These are phyloP conservation scores for Rhabditoides inermis DNA, from an alignment of 2,888 invertebrate species.

Conservation along the genomic window DNA sequence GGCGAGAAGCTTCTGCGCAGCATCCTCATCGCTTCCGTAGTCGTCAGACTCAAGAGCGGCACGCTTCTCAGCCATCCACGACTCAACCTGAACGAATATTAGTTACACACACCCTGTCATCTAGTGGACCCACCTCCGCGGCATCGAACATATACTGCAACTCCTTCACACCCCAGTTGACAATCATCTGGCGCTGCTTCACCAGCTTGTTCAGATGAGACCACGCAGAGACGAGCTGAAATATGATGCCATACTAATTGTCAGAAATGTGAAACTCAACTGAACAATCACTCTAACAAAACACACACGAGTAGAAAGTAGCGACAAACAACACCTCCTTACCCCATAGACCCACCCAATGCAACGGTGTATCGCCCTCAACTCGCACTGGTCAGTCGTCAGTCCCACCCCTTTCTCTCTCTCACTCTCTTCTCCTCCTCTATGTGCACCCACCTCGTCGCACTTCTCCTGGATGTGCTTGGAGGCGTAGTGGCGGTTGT, in stretches of 20 bases:
- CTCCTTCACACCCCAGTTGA: slow-evolving; percentile 74
- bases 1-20: slow-evolving; percentile 82
- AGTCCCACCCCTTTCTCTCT: slow-evolving; percentile 69
- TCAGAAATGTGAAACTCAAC: too few relatives aligned
- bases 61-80: slow-evolving; percentile 80
- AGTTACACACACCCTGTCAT: too few relatives aligned
- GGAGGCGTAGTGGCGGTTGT: slow-evolving; percentile 71
- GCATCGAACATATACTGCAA: slow-evolving; percentile 63
- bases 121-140: slow-evolving; percentile 31
- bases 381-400: too few relatives aligned
- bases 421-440: slow-evolving; percentile 23
- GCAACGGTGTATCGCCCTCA: too few relatives aligned
- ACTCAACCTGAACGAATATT: slow-evolving; percentile 64
- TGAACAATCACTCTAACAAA: too few relatives aligned
- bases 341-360: too few relatives aligned
- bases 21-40: slow-evolving; percentile 78
- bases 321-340: too few relatives aligned
- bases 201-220: slow-evolving; percentile 49
- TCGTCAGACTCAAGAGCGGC: slow-evolving; percentile 71
- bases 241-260: too few relatives aligned
- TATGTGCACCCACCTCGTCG: slow-evolving; percentile 63
- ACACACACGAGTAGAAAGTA: too few relatives aligned
- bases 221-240: slow-evolving; percentile 52
- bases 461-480: slow-evolving; percentile 72
- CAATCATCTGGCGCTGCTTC: slow-evolving; percentile 24